These are phyloP conservation scores for Daphoenositta chrysoptera DNA, from an alignment of 2,113 vertebrate species.

Conservation along the genomic window DNA sequence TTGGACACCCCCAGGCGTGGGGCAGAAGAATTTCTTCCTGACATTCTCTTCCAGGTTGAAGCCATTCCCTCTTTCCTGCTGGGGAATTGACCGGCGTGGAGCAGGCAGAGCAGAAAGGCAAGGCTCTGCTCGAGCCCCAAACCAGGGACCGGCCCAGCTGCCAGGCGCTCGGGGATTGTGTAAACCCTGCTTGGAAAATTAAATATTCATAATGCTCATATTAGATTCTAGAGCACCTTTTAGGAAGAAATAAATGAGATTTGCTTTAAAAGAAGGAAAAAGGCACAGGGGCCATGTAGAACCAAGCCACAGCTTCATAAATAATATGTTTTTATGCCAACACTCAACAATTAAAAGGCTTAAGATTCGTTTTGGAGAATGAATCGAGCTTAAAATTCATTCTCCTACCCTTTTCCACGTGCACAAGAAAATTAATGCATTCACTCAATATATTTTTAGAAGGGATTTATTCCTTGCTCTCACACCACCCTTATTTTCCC, in stretches of 20 bases:
- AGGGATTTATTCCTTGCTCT: slow-evolving; percentile 26
- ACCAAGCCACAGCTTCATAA: slow-evolving; percentile 48
- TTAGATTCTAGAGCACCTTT: slow-evolving; percentile 74
- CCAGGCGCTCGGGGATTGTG: not conserved
- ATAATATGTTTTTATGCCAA: slow-evolving; percentile 57
- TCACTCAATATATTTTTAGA: not conserved
- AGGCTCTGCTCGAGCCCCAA: not conserved
- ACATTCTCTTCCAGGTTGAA: not conserved
- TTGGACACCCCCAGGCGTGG: not conserved
- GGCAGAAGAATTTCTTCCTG: not conserved
- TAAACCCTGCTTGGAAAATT: slow-evolving; percentile 68
- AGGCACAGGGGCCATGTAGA: not conserved
- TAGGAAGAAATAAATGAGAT: slow-evolving; percentile 76
- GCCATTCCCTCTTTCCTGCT: not conserved
- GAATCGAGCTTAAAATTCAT: not conserved
- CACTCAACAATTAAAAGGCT: slow-evolving; percentile 48
- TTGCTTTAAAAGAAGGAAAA: slow-evolving; percentile 65
- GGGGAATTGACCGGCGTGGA: not conserved
- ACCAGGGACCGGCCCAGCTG: rapidly evolving
- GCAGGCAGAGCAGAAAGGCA: not conserved
- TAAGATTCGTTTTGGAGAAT: slow-evolving; percentile 13
- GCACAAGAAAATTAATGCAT: not conserved
- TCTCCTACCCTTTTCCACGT: not conserved
- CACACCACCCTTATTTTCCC: not conserved
- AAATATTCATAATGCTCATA: slow-evolving; percentile 80